Evolutionary conservation across 92 coral and sea anemone genomes (phyloP), one percentile per base, ranked within the genome.

Genomic region (Epizoanthus ramosus): DNA sequence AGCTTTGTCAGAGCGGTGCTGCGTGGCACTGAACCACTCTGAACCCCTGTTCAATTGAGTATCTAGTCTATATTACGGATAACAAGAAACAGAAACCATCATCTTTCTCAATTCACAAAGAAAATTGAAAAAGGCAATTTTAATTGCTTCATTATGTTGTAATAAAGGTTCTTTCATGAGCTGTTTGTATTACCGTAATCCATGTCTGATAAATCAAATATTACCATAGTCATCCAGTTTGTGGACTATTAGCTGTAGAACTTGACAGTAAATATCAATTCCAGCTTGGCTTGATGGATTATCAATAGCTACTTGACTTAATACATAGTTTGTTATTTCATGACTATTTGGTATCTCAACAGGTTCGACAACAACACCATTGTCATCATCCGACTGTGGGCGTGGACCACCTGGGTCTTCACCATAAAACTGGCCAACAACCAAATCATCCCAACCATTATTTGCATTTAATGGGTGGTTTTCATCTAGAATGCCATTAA

Each of bases 401-500:
- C 41, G 70, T 61, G 86, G 91, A 74, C 77, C 91, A 66, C 77
- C 85, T 60, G 89, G 87, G 81, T 89, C 92, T 64, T 85, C 84
- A 47, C 90, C 92, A 86, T 79, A 89, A 85, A 79, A 79, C 56
- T 58, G 45, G 71, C 79, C 85, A 74, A 58, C 84, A 59, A 28
- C 31, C 31, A 75, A 66, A 61, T 85, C 87, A 68, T 85, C 87
- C 63, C 80, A 87, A 57, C 68, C 67, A 59, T 53, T 70, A 82
- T 86, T 79, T 75, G 68, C 59, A 37, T 85, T 71, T 61, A 87
- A 87, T 8, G 89, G 94, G 73, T 91, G 81, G 83, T 80, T 79
- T 63, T 89, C 79, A 84, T 81, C 75, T 73, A 72, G 71, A 85
- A 88, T 91, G 31, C 91, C 91, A 84, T 91, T 85, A 66, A 88